These are phyloP conservation scores for Halotydeus destructor DNA, from an alignment of 1,140 invertebrate genomes.

Conservation along the genomic window DNA sequence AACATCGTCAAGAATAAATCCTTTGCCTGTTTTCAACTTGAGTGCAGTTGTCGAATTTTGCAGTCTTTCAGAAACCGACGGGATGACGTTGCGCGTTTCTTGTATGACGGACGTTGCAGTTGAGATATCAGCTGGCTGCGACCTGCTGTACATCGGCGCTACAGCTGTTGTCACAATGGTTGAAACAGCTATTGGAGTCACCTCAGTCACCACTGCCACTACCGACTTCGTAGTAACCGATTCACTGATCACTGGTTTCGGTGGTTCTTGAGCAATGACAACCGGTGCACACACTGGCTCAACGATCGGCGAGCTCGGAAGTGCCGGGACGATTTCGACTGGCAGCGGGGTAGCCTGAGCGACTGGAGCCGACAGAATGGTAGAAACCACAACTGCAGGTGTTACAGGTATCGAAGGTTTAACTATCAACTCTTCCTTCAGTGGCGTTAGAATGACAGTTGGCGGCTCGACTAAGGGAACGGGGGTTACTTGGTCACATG, in stretches of 20 bases:
- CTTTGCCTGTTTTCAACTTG: slow-evolving; percentile 14
- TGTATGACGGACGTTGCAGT: slow-evolving; percentile 9
- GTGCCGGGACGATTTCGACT: background rate
- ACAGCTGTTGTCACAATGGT: background rate
- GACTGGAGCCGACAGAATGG: background rate
- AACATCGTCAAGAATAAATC: slow-evolving; percentile 6
- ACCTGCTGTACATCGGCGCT: background rate
- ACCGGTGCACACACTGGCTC: background rate
- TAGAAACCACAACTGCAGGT: background rate
- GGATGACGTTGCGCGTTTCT: slow-evolving; percentile 9
- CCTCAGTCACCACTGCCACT: no score
- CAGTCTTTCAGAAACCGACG: slow-evolving; percentile 13
- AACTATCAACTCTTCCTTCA: no score
- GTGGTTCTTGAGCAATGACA: no score
- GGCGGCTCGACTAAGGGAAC: background rate
- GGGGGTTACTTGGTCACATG: background rate
- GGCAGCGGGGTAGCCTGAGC: background rate
- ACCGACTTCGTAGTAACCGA: no score
- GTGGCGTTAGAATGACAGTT: background rate
- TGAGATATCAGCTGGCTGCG: background rate
- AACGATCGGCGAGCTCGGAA: background rate
- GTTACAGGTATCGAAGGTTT: no score
- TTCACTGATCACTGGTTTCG: no score
- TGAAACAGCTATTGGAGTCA: background rate
- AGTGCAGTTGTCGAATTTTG: slow-evolving; percentile 12